These are phyloP conservation scores for Tetheella fluctuosa DNA, from an alignment of 2,888 invertebrate genomes.

Conservation along the genomic window DNA sequence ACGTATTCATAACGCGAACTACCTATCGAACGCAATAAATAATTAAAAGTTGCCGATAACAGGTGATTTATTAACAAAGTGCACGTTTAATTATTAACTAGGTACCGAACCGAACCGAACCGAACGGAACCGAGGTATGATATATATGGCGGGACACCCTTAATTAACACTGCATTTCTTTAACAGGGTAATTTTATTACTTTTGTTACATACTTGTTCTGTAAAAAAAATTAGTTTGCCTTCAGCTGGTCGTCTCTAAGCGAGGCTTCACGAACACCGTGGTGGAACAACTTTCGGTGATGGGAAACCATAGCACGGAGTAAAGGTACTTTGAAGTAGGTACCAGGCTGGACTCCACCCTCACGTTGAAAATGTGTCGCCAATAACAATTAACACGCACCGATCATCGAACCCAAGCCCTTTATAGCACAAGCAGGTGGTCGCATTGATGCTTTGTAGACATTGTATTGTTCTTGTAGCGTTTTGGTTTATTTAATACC, in stretches of 20 bases:
- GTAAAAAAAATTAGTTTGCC: too few relatives aligned
- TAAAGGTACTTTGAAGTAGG: too few relatives aligned
- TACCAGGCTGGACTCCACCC: too few relatives aligned
- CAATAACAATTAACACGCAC: neutral
- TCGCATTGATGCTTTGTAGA: neutral
- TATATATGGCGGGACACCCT: neutral
- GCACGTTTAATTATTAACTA: slow-evolving; percentile 15
- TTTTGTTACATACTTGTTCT: neutral
- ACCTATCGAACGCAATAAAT: slow-evolving; percentile 7
- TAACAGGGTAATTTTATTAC: neutral
- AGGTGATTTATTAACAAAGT: slow-evolving; percentile 14
- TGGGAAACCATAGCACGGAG: too few relatives aligned
- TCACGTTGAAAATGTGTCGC: too few relatives aligned
- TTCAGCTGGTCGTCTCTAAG: too few relatives aligned
- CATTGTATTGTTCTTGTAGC: too few relatives aligned
- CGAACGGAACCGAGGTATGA: neutral
- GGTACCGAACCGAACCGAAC: too few relatives aligned
- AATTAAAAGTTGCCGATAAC: slow-evolving; percentile 6
- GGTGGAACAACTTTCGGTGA: too few relatives aligned
- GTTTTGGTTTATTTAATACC: too few relatives aligned
- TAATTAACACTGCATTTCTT: neutral
- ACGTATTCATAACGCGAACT: neutral
- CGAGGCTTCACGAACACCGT: too few relatives aligned
- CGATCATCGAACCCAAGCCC: neutral
- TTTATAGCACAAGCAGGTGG: neutral